phyloP scores from a whole-genome alignment of 2,797 vertebrate species.

The Apodemus agrarius region DNA sequence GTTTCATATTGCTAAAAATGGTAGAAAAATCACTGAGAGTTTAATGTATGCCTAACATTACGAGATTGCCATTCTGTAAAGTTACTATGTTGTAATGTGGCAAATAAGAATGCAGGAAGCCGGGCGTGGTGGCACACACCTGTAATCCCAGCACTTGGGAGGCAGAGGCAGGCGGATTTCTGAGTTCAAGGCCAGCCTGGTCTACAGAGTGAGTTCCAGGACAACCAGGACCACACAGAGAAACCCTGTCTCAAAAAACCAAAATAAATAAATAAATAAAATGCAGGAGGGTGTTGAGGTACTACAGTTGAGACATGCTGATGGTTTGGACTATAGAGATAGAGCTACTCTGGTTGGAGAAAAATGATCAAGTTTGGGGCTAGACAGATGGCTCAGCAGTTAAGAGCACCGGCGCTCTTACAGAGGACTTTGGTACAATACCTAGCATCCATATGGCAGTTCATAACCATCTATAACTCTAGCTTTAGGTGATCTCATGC shows the following conservation, averaged over 20 bases:
- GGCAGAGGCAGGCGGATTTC: too few species aligned
- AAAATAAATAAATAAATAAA: too few species aligned
- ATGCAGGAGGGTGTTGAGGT: not conserved
- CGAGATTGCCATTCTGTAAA: constrained; percentile 34
- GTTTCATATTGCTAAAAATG: not conserved
- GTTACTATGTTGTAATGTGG: not conserved
- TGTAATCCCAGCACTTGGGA: too few species aligned
- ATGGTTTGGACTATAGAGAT: not conserved
- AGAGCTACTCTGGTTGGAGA: not conserved
- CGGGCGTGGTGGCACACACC: too few species aligned
- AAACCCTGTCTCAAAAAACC: too few species aligned
- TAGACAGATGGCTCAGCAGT: not conserved
- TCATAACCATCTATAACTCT: not conserved
- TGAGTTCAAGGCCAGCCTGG: too few species aligned
- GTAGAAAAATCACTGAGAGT: constrained; percentile 44
- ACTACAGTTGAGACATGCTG: not conserved
- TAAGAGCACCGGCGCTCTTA: not conserved
- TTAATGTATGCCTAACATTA: not conserved
- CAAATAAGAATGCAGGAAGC: not conserved
- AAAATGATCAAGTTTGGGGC: not conserved
- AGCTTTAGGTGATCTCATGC: not conserved
- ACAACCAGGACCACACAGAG: too few species aligned
- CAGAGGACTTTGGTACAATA: not conserved
- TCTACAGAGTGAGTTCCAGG: too few species aligned
- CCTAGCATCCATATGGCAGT: not conserved